phyloP scores from a whole-genome alignment of 2,797 vertebrate genomes.

The Rhinichthys osculus region DNA sequence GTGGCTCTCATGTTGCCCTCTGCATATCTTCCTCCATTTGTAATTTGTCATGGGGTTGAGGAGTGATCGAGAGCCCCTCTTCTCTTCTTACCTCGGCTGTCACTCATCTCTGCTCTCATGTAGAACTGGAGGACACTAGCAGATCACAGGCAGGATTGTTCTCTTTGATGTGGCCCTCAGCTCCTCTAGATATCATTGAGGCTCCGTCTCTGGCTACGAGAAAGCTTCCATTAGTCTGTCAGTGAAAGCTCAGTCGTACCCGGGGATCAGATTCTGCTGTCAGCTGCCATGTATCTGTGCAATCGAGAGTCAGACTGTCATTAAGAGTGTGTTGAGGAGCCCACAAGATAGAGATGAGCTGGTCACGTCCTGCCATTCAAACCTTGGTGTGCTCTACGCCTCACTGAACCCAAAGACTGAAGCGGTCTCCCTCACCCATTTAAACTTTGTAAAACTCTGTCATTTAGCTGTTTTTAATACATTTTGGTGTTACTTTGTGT shows the following conservation, averaged over 20 bases:
- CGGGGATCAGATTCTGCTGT: slow-evolving; percentile 54
- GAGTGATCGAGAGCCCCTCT: slow-evolving; percentile 53
- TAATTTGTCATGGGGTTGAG: slow-evolving; percentile 53
- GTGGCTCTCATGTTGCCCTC: not conserved
- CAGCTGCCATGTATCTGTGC: slow-evolving; percentile 45
- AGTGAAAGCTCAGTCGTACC: slow-evolving; percentile 34
- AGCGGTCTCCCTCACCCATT: not conserved
- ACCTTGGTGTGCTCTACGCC: not conserved
- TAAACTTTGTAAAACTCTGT: not conserved
- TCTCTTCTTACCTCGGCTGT: slow-evolving; percentile 55
- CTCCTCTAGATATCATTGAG: slow-evolving; percentile 46
- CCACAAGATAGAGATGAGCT: slow-evolving; percentile 29
- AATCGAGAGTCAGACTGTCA: slow-evolving; percentile 43
- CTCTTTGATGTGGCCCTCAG: slow-evolving; percentile 59
- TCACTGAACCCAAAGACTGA: slow-evolving; percentile 11
- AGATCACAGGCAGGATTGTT: slow-evolving; percentile 63
- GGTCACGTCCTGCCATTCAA: slow-evolving; percentile 31
- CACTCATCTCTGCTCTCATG: slow-evolving; percentile 49
- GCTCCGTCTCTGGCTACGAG: slow-evolving; percentile 36
- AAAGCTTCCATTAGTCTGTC: slow-evolving; percentile 60
- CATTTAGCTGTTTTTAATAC: not conserved
- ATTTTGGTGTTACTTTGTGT: not conserved
- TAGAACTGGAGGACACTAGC: slow-evolving; percentile 50
- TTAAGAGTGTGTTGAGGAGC: slow-evolving; percentile 26
- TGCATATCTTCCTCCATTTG: slow-evolving; percentile 51